Percentiles rank a stretch among this genome's conserved stretches.
phyloP scores from a whole-genome alignment of 2,797 vertebrate species.

The Avahi laniger region DNA sequence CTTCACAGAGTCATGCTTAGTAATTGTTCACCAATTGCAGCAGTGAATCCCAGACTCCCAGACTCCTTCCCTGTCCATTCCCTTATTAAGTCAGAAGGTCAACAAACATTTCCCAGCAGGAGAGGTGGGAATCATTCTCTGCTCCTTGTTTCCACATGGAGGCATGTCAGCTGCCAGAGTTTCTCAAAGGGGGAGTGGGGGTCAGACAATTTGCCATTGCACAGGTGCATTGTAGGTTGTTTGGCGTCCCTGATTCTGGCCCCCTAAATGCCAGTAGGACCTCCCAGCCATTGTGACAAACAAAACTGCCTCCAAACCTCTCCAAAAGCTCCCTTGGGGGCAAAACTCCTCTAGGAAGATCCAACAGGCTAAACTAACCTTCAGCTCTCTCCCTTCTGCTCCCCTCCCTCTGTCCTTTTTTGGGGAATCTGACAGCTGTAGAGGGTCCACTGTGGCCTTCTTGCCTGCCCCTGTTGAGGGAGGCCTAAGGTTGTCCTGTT shows the following conservation, averaged over 20 bases:
- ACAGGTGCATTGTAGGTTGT: neutral
- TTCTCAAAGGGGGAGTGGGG: neutral
- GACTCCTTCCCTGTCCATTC: neutral
- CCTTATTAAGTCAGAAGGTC: neutral
- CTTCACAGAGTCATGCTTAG: neutral
- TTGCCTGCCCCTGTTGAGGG: neutral
- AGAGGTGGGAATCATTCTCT: neutral
- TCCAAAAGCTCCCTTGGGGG: neutral
- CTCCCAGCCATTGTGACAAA: neutral
- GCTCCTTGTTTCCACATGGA: slow-evolving; percentile 3
- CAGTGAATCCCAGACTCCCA: neutral
- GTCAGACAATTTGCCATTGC: neutral
- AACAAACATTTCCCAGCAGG: neutral
- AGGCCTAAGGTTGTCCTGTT: neutral
- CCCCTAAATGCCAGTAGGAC: neutral
- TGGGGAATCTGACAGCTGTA: neutral
- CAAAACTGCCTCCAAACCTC: neutral
- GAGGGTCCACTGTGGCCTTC: neutral
- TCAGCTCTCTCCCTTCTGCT: neutral
- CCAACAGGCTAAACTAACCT: neutral
- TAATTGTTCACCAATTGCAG: neutral
- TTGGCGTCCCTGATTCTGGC: neutral
- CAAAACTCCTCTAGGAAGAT: neutral
- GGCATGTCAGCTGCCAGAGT: neutral
- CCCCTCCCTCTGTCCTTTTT: neutral